Evolutionary conservation across 2,888 invertebrate species (phyloP).

Genomic region (Cheilosia pagana): DNA sequence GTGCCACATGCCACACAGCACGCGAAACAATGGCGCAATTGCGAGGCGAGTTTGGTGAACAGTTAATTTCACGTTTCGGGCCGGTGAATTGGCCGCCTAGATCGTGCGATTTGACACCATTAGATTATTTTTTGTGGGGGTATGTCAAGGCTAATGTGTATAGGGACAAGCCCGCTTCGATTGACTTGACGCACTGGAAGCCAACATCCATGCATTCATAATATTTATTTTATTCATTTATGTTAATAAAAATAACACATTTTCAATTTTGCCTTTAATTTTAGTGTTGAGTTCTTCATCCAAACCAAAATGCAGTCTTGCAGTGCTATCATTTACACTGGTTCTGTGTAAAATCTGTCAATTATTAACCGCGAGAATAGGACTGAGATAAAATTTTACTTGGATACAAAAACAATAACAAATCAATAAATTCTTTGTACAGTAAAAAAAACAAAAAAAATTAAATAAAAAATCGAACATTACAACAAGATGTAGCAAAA

Average conservation of each 20-base stretch:
- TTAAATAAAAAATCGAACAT: neutral
- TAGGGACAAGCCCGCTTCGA: too few species aligned
- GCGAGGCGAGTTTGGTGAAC: too few species aligned
- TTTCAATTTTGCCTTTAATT: constrained; percentile 43
- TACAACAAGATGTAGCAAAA: constrained; percentile 6
- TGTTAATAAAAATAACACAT: neutral
- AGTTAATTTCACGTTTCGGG: too few species aligned
- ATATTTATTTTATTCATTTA: too few species aligned
- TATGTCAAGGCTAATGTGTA: too few species aligned
- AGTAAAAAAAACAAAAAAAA: constrained; percentile 36
- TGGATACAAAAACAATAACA: neutral
- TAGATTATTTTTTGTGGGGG: too few species aligned
- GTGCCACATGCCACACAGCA: too few species aligned
- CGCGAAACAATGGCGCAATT: too few species aligned
- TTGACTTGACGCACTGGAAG: too few species aligned
- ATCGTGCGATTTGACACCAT: too few species aligned
- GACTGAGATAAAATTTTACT: constrained; percentile 64
- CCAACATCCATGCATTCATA: too few species aligned
- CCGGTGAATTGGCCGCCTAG: too few species aligned
- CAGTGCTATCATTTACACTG: constrained; percentile 53
- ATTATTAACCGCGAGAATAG: constrained; percentile 59
- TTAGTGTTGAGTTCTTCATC: constrained; percentile 76
- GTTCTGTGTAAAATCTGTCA: constrained; percentile 66
- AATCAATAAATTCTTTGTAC: constrained; percentile 33
- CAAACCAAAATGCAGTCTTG: constrained; percentile 41